A percentile compares a stretch with the other conserved stretches of the same genome.
phyloP scores from a whole-genome alignment of 1,140 invertebrate species.

The Halesus radiatus region DNA sequence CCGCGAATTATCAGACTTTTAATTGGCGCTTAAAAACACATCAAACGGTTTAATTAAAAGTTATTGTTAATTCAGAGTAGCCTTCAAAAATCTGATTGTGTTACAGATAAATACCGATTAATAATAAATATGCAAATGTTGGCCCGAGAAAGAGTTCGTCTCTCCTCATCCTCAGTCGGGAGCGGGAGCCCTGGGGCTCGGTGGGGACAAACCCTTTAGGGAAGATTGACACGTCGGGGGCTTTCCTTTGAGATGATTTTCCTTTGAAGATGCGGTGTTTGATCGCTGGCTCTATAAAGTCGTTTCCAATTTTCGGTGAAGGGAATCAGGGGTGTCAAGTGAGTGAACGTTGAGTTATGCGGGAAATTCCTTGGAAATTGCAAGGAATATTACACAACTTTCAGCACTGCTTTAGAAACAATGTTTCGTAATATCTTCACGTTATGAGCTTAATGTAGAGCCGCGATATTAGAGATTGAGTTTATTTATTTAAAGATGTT shows the following conservation, averaged over 20 bases:
- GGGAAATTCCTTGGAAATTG: background rate
- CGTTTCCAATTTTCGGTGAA: conserved; percentile 6
- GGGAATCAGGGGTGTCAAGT: background rate
- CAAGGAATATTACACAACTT: background rate
- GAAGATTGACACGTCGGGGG: conserved; percentile 24
- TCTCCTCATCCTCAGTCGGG: background rate
- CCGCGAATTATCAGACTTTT: background rate
- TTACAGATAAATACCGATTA: conserved; percentile 34
- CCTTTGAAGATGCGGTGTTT: conserved; percentile 35
- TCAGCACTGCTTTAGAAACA: background rate
- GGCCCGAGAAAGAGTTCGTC: conserved; percentile 22
- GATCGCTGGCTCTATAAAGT: conserved; percentile 13
- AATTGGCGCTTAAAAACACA: conserved; percentile 20
- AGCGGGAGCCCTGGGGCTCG: background rate
- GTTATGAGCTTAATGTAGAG: background rate
- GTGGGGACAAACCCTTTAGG: background rate
- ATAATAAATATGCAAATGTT: conserved; percentile 36
- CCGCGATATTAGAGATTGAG: background rate
- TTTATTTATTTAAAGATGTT: background rate
- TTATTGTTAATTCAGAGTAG: conserved; percentile 8
- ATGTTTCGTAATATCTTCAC: background rate
- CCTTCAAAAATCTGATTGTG: conserved; percentile 4
- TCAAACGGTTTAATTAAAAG: conserved; percentile 24
- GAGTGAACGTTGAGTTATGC: background rate
- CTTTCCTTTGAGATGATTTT: conserved; percentile 31